Evolutionary conservation across 1,140 invertebrate species (phyloP), one percentile per base, ranked within the genome.

Genomic region (Phymorhynchus buccinoides): DNA sequence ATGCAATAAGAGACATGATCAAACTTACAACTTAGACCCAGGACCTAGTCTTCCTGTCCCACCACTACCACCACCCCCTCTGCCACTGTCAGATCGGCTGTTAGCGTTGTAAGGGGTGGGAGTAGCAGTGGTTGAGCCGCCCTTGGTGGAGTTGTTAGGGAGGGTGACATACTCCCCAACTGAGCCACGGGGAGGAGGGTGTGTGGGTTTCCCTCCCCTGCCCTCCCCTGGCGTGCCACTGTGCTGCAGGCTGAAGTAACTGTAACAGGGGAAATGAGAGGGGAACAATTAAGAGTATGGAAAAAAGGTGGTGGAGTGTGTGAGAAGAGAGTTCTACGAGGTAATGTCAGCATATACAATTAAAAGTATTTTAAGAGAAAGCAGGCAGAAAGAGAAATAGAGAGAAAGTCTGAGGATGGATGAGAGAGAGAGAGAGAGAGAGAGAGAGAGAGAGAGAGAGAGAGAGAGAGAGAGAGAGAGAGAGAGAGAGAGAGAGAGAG

Each of bases 81-180:
- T 32, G 4, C 71, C 35, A 4, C 73, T 16, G 41, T 16, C 18
- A 37, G 37, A 22, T 30, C 18, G 22, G 62, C 30, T 52, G 48
- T 52, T 68, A n/a, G 22, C 30, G 62, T 68, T 68, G 62, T 68
- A 7, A n/a, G 62, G 7, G 62, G 62, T 7, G 68, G 32, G 22
- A 32, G 68, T 35, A 22, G 30, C 30, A 41, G 42, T 77, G 62
- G 71, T 78, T 16, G 32, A 18, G 9, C 85, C 79, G 39, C 84
- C 81, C 71, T 84, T 73, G 41, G 62, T 68, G 75, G 68, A 80
- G 37, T 78, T 80, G 44, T 84, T 86, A 39, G 85, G 87, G 66
- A 87, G 56, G 62, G 48, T 86, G 32, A 85, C 85, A 83, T 88
- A 88, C n/a, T 88, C 88, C 52, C 85, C 80, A 14, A 80, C 85